These are phyloP conservation scores for Ormyrus thymus DNA, from an alignment of 2,888 invertebrate genomes.

Conservation along the genomic window DNA sequence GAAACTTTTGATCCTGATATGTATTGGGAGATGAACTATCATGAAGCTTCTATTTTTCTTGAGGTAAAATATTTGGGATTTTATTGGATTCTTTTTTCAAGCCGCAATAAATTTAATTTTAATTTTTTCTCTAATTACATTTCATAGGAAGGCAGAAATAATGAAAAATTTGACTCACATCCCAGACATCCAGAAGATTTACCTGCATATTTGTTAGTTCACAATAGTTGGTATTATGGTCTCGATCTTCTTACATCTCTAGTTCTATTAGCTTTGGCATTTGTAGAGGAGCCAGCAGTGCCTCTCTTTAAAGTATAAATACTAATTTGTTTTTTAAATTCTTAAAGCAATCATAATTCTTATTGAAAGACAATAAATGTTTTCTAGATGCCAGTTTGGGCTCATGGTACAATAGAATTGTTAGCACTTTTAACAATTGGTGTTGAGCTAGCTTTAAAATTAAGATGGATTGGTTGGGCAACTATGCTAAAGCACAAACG, in stretches of 20 bases:
- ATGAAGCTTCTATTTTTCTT: conserved; percentile 91
- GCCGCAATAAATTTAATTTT: background rate
- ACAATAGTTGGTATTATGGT: conserved; percentile 91
- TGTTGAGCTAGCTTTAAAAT: conserved; percentile 85
- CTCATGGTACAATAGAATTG: conserved; percentile 88
- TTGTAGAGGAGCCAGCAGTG: conserved; percentile 89
- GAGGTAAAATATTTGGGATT: conserved; percentile 78
- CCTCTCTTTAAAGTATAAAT: conserved; percentile 80
- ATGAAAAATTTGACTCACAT: conserved; percentile 93
- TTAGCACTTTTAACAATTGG: conserved; percentile 85
- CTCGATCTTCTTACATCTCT: conserved; percentile 87
- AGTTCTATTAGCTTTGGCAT: conserved; percentile 84
- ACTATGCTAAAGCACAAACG: conserved; percentile 90
- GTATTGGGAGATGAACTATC: conserved; percentile 93
- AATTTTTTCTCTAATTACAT: background rate
- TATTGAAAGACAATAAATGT: conserved; percentile 23
- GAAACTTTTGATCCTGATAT: conserved; percentile 69
- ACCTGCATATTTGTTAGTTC: conserved; percentile 90
- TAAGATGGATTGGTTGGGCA: conserved; percentile 90
- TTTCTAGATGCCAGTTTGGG: conserved; percentile 83
- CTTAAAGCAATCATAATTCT: background rate
- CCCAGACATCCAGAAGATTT: conserved; percentile 88
- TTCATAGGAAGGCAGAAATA: conserved; percentile 89
- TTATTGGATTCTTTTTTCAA: conserved; percentile 6
- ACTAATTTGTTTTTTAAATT: conserved; percentile 1